Evolutionary conservation across 1,140 invertebrate genomes (phyloP), one percentile per base, ranked within the genome.

Genomic region (Nephotettix cincticeps): DNA sequence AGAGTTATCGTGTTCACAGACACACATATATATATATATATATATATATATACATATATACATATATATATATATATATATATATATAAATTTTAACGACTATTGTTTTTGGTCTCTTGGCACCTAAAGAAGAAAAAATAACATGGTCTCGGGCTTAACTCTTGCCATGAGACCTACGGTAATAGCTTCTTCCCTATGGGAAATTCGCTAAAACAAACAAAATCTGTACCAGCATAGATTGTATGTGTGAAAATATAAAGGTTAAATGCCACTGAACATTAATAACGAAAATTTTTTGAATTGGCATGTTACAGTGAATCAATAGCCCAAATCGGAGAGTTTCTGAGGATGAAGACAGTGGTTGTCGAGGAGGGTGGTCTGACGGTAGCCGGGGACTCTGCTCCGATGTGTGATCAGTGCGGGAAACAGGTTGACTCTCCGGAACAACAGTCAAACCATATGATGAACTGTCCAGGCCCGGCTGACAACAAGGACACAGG

Each of bases 291-390:
- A 43, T 43, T 11, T 43, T 43, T 43, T 9, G 40, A 43, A 43
- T 9, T 43, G n/a, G n/a, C n/a, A n/a, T 61, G 6, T 66, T 71
- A 23, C 43, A 77, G 76, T 32, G 72, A 72, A 2, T 76, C 76
- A 58, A 75, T 77, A 17, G 75, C 77, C 13, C 76, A 77, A 36
- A 78, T 78, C 23, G 71, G 77, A 13, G 77, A 78, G 64, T 78
- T 78, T 68, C 72, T 78, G n/a, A 68, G 72, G 21, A 76, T 78
- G 73, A 78, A 78, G 58, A 74, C 71, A 11, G 74, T 70, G 6
- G 58, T 47, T 0, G 29, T 67, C 14, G 58, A 65, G 43, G 72
- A 72, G 23, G 68, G 45, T 0, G 67, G 54, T 1, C 29, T 51
- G 29, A 64, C 40, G 43, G 43, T 28, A 40, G 65, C 47, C 3